These are phyloP conservation scores for Mycteria americana DNA, from an alignment of 2,797 vertebrate species.

Conservation along the genomic window DNA sequence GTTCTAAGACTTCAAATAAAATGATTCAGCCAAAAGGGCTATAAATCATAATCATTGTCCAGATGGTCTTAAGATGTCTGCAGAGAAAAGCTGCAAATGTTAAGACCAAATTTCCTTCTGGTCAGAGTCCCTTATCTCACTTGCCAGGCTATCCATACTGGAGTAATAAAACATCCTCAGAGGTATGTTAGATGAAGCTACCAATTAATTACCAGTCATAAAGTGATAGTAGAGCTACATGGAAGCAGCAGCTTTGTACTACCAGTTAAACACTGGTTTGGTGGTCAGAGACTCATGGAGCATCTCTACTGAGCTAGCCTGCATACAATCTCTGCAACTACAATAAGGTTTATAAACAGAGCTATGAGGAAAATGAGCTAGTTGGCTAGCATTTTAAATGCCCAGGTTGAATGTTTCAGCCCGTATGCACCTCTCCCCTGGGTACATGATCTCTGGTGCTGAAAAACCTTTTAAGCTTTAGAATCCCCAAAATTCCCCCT, in stretches of 20 bases:
- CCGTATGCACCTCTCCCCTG: fast-evolving
- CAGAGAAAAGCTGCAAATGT: not conserved
- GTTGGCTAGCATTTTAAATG: not conserved
- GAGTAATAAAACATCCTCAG: not conserved
- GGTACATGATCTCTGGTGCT: not conserved
- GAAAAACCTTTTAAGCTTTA: not conserved
- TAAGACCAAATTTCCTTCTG: not conserved
- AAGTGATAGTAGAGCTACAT: not conserved
- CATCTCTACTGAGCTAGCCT: not conserved
- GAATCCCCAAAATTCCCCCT: not conserved
- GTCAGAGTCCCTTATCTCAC: not conserved
- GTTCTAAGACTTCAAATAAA: not conserved
- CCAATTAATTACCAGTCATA: not conserved
- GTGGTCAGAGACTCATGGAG: not conserved
- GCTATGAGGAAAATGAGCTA: not conserved
- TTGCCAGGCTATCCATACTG: not conserved
- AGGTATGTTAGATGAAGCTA: not conserved
- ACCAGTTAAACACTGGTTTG: not conserved
- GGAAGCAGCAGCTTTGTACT: not conserved
- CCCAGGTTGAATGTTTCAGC: not conserved
- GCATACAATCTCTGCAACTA: not conserved
- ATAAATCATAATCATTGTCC: not conserved
- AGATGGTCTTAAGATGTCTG: not conserved
- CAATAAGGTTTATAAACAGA: not conserved
- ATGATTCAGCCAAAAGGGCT: not conserved